Evolutionary conservation across 1,140 invertebrate genomes (phyloP), one percentile per base, ranked within the genome.

Genomic region (Planococcus citri): DNA sequence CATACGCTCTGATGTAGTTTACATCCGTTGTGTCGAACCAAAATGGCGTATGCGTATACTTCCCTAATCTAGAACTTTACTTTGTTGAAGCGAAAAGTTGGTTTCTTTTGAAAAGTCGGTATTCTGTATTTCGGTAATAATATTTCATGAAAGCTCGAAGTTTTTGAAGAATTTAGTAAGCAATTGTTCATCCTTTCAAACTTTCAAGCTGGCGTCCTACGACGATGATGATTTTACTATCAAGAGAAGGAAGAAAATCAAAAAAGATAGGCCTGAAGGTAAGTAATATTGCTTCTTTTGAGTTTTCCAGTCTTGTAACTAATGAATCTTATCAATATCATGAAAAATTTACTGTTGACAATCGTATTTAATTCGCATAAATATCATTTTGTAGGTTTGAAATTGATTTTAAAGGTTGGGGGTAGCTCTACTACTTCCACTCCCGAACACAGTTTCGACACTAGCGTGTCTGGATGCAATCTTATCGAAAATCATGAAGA

Each of bases 321-420:
- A 33, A 33, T 33, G 29, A 33, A 33, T 3, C 29, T 33, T 33
- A 12, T 33, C n/a, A n/a, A n/a, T n/a, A n/a, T n/a, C n/a, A n/a
- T n/a, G n/a, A n/a, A n/a, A n/a, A n/a, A n/a, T n/a, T n/a, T n/a
- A n/a, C n/a, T n/a, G n/a, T 68, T 8, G 10, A 22, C 10, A 6
- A 14, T 37, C 3, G n/a, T 24, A 37, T 6, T n/a, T 14, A 6
- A 10, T 14, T 22, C 27, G 25, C 3, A 17, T 58, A 4, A n/a
- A 10, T 41, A 6, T 25, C 1, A 57, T 21, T 2, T 51, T 24
- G 1, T 22, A 37, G 83, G 82, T 38, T 75, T 92, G 25, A 90
- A 91, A 75, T 77, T 92, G 29, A 91, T 92, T 64, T 76, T 93
- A 22, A 92, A 92, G 79, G 89, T 92, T n/a, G 86, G 86, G 3